These are phyloP conservation scores for Plotosus lineatus DNA, from an alignment of 2,113 vertebrate species.

Conservation along the genomic window DNA sequence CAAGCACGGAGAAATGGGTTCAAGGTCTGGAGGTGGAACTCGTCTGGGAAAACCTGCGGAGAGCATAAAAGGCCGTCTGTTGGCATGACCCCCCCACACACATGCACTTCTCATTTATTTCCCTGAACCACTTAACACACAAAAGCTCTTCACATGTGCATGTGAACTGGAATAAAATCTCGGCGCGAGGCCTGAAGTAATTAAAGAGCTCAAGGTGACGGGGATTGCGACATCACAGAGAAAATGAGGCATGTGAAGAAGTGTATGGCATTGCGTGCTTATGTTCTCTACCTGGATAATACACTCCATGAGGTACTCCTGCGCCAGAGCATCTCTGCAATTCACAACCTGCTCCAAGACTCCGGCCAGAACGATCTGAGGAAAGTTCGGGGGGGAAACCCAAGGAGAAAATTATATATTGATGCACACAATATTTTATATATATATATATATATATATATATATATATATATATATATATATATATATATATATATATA, in stretches of 20 bases:
- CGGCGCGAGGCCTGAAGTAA: background rate
- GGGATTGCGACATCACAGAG: background rate
- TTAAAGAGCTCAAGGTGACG: background rate
- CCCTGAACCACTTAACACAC: slow-evolving; percentile 3
- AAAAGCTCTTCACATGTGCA: background rate
- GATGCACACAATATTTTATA: no score
- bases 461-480: no score
- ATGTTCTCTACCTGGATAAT: slow-evolving; percentile 90
- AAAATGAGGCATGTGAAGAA: background rate
- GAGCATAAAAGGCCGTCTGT: background rate
- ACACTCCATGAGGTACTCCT: slow-evolving; percentile 99
- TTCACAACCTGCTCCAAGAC: slow-evolving; percentile 98
- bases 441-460: no score
- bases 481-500: no score
- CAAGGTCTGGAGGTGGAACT: slow-evolving; percentile 97
- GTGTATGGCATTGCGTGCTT: background rate
- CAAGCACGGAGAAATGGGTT: slow-evolving; percentile 96
- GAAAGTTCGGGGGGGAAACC: no score
- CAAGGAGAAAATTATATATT: no score
- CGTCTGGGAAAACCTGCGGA: slow-evolving; percentile 92
- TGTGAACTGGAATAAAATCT: background rate
- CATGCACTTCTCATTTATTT: background rate
- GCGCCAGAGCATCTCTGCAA: slow-evolving; percentile 94
- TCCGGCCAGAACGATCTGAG: slow-evolving; percentile 89
- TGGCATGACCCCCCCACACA: background rate